A percentile compares a stretch with the other conserved stretches of the same genome.
These are phyloP conservation scores for Mesaphorura yosii DNA, from an alignment of 1,140 invertebrate genomes.

Conservation along the genomic window DNA sequence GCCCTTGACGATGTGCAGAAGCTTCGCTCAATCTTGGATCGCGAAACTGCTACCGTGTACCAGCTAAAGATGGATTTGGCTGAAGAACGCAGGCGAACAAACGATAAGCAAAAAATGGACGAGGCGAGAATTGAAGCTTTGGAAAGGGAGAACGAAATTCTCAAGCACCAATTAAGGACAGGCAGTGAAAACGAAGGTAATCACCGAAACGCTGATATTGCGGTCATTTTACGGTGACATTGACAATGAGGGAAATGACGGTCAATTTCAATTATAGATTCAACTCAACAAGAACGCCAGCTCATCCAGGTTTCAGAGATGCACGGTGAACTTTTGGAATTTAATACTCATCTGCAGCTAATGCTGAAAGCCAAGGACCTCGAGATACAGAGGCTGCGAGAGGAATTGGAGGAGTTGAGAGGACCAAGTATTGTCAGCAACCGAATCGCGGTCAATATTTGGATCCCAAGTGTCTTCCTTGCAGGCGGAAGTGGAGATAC, in stretches of 20 bases:
- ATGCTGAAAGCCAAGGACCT: constrained; percentile 48
- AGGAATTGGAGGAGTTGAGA: constrained; percentile 56
- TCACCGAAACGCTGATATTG: too few relatives aligned
- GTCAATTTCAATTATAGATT: constrained; percentile 17
- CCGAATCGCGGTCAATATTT: constrained; percentile 63
- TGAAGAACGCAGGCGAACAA: constrained; percentile 36
- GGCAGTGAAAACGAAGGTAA: too few relatives aligned
- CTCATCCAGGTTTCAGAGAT: constrained; percentile 85
- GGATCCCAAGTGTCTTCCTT: constrained; percentile 81
- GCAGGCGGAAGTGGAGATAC: constrained; percentile 60
- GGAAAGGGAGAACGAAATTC: constrained; percentile 67
- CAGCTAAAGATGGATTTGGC: constrained; percentile 38
- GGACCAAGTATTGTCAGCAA: constrained; percentile 44
- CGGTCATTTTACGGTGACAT: constrained; percentile 39
- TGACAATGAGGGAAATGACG: not conserved
- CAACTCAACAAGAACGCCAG: constrained; percentile 71
- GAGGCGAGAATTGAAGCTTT: constrained; percentile 38
- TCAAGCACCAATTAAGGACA: constrained; percentile 77
- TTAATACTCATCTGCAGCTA: constrained; percentile 59
- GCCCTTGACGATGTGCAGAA: constrained; percentile 10
- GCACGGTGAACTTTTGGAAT: constrained; percentile 91
- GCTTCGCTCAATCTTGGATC: constrained; percentile 37
- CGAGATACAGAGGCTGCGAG: constrained; percentile 48
- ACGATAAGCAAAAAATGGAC: constrained; percentile 35
- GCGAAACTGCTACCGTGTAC: constrained; percentile 38